Conservation (phyloP, 2,113 vertebrate genomes). For the Phycodurus eques region DNA sequence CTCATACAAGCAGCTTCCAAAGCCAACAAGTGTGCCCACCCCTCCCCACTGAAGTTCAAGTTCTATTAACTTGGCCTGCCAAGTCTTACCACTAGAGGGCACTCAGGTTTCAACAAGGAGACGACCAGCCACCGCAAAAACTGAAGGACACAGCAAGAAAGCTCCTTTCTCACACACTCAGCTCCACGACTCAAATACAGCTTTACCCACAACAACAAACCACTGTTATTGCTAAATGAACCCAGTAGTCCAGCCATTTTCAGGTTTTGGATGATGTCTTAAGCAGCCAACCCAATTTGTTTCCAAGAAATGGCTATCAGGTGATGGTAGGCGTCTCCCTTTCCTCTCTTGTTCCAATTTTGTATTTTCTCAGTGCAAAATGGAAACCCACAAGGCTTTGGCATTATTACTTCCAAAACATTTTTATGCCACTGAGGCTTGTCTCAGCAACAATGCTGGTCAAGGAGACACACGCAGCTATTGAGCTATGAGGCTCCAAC, state of each 20-base stretch:
- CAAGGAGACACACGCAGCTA: background rate
- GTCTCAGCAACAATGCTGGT: background rate
- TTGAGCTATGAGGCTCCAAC: background rate
- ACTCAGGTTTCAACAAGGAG: constrained; percentile 62
- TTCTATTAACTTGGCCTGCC: constrained; percentile 83
- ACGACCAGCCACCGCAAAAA: constrained; percentile 66
- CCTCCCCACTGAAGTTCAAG: constrained; percentile 43
- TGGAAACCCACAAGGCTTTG: background rate
- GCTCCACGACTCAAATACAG: constrained; percentile 57
- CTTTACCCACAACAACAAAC: constrained; percentile 8
- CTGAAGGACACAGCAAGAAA: constrained; percentile 57
- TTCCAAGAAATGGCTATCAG: background rate
- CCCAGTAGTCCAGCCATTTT: background rate
- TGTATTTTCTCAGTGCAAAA: background rate
- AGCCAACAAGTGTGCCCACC: constrained; percentile 22
- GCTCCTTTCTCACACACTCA: constrained; percentile 22
- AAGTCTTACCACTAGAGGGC: constrained; percentile 76
- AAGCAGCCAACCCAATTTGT: background rate
- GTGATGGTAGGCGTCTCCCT: background rate
- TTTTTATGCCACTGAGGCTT: background rate
- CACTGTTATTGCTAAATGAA: background rate
- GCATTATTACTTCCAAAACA: background rate
- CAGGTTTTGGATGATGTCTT: constrained; percentile 11
- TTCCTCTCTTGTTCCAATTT: background rate
- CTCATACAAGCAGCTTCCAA: constrained; percentile 16